Evolutionary conservation across 2,888 invertebrate species (phyloP), one percentile per base, ranked within the genome.

Genomic region (Zaprionus obscuricornis): DNA sequence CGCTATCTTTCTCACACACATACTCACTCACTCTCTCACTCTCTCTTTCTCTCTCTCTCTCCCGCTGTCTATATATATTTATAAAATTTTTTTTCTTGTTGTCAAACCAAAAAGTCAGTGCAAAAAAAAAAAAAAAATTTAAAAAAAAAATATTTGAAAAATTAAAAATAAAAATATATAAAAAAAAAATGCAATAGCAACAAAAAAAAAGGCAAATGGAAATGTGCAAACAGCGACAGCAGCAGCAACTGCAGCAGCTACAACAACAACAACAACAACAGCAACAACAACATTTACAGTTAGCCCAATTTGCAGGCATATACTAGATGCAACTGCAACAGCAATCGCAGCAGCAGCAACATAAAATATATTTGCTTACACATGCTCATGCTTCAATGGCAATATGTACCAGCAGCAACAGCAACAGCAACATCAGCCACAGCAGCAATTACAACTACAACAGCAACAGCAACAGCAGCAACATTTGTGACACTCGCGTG

Each of bases 321-420:
- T n/a, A 22, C 3, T 18, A 8, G 3, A 20, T 11, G 2, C 50
- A 26, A 8, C 33, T 7, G 17, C 20, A 31, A 20, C 36, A 40
- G 13, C 45, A 49, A 36, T 36, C 13, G 37, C 36, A 11, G 2
- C 14, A 29, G 18, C 14, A n/a, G n/a, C n/a, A 40, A 17, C 24
- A 29, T 46, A 40, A 37, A 34, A 14, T 42, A 58, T 46, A 52
- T 66, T 67, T 50, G 72, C 72, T 55, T 40, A 76, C 68, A 65
- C 69, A 77, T 65, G 73, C 82, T 63, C 55, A 59, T 67, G 77
- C 77, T 81, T 81, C 68, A 81, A 81, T 77, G 85, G 76, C 76
- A 82, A 73, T 77, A 78, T 85, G 85, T 64, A 58, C 79, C 62
- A 66, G 74, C 62, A 79, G 73, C 66, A 73, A 40, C 76, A 52